These are phyloP conservation scores for Camelus dromedarius DNA, from an alignment of 2,113 vertebrate species.

Conservation along the genomic window DNA sequence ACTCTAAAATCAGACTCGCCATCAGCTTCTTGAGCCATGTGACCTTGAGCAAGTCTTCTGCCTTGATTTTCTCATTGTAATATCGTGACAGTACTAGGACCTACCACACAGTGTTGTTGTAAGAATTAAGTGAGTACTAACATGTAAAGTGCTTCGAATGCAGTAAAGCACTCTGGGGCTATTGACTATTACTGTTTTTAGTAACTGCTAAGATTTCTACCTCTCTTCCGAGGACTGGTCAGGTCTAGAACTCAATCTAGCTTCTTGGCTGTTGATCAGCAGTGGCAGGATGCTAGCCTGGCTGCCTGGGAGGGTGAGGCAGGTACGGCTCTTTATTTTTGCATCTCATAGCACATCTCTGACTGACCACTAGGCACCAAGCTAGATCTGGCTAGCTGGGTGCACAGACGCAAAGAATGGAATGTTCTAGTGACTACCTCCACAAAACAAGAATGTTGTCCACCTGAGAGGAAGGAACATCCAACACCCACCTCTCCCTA, in stretches of 20 bases:
- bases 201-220: background rate
- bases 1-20: background rate
- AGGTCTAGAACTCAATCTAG: background rate
- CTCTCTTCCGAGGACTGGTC: background rate
- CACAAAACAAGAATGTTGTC: conserved; percentile 53
- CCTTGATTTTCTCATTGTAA: background rate
- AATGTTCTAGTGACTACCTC: conserved; percentile 58
- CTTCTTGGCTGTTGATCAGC: too few species aligned
- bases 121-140: background rate
- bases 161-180: background rate
- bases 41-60: background rate
- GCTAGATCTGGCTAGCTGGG: background rate
- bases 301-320: background rate
- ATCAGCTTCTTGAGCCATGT: background rate
- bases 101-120: background rate
- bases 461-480: background rate
- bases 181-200: background rate
- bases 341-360: background rate
- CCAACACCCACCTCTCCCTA: background rate
- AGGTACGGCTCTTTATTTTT: background rate
- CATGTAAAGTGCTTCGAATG: background rate
- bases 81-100: background rate
- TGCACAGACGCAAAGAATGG: background rate
- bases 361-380: background rate
- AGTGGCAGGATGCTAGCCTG: too few species aligned